phyloP scores from a whole-genome alignment of 2,113 vertebrate genomes.

The Thymallus thymallus region DNA sequence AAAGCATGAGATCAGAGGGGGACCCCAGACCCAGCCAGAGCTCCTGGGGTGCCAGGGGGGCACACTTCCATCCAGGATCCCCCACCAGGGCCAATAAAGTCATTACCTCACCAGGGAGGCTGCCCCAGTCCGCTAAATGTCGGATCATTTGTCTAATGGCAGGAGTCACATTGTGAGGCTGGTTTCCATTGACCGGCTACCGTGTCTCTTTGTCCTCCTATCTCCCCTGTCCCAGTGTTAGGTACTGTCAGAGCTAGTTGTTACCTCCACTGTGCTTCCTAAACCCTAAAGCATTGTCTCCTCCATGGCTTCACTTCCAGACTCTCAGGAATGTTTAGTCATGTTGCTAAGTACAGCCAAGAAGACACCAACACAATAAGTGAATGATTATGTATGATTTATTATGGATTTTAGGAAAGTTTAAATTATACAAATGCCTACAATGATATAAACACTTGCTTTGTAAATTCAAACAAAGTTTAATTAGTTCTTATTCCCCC shows the following conservation, averaged over 20 bases:
- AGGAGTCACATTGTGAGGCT: conserved; percentile 52
- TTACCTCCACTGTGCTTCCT: background rate
- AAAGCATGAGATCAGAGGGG: conserved; percentile 7
- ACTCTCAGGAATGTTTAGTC: background rate
- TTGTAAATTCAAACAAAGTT: too few species aligned
- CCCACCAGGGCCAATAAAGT: conserved; percentile 76
- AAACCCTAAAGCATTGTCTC: background rate
- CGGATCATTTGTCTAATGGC: conserved; percentile 71
- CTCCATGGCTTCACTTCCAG: background rate
- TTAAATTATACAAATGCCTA: too few species aligned
- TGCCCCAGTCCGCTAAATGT: conserved; percentile 61
- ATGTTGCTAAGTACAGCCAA: too few species aligned
- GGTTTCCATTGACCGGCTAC: conserved; percentile 42
- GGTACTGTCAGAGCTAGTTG: background rate
- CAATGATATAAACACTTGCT: too few species aligned
- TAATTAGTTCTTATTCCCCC: too few species aligned
- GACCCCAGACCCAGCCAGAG: background rate
- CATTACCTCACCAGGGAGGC: conserved; percentile 63
- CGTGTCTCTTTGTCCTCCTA: conserved; percentile 29
- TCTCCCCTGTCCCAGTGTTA: conserved; percentile 12
- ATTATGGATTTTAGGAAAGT: too few species aligned
- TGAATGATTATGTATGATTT: too few species aligned
- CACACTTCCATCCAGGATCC: conserved; percentile 68
- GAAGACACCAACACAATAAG: too few species aligned
- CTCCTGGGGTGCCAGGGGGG: conserved; percentile 55